These are phyloP conservation scores for Pimpla rufipes DNA, from an alignment of 2,888 invertebrate species.

Conservation along the genomic window DNA sequence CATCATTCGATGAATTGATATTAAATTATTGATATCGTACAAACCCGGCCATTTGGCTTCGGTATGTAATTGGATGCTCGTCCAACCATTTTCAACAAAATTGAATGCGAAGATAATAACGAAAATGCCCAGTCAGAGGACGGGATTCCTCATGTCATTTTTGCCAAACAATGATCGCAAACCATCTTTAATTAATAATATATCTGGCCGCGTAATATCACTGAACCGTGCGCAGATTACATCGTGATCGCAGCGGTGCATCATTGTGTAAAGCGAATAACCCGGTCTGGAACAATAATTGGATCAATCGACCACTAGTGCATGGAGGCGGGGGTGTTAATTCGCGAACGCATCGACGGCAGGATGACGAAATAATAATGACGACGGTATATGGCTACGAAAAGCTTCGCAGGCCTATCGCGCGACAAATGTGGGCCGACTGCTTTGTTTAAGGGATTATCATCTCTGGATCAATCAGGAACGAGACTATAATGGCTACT, in stretches of 20 bases:
- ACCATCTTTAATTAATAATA: neutral
- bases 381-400: neutral
- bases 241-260: neutral
- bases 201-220: neutral
- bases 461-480: neutral
- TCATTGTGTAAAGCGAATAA: neutral
- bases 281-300: neutral
- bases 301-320: neutral
- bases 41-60: neutral
- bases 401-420: neutral
- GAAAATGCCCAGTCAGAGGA: neutral
- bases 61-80: neutral
- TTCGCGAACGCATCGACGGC: neutral
- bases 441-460: neutral
- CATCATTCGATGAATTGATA: neutral
- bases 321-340: neutral
- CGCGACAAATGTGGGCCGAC: neutral
- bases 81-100: neutral
- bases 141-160: no score
- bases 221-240: conserved; percentile 1
- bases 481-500: neutral
- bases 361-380: neutral
- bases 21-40: neutral
- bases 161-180: neutral
- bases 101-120: neutral